Evolutionary conservation across 2,888 invertebrate genomes (phyloP).

Genomic region (Watsonalla binaria): DNA sequence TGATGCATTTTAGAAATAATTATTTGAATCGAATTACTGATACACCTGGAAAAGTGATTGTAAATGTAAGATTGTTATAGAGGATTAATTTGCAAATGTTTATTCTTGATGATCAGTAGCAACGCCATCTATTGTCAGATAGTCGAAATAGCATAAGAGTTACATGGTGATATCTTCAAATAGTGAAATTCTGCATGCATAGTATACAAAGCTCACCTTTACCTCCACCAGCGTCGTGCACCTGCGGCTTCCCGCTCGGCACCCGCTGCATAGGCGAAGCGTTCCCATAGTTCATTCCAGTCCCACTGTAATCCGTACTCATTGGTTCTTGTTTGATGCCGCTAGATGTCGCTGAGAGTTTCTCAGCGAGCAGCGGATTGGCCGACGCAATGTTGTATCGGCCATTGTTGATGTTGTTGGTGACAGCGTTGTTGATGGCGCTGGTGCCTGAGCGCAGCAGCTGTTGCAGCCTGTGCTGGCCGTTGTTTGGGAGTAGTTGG

Average conservation of each 20-base stretch:
- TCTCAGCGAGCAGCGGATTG: constrained; percentile 92
- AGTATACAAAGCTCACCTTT: constrained; percentile 64
- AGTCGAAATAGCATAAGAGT: constrained; percentile 7
- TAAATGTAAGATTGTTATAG: too few relatives aligned
- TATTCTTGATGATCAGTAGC: constrained; percentile 3
- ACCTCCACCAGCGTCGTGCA: constrained; percentile 75
- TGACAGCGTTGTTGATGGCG: constrained; percentile 67
- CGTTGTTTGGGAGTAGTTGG: constrained; percentile 62
- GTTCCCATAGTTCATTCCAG: constrained; percentile 73
- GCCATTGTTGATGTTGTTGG: constrained; percentile 75
- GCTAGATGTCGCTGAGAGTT: constrained; percentile 86
- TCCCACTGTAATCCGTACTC: constrained; percentile 70
- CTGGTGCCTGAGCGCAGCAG: constrained; percentile 66
- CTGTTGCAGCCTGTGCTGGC: constrained; percentile 69
- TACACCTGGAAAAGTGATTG: too few relatives aligned
- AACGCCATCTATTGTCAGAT: constrained; percentile 42
- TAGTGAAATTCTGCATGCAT: too few relatives aligned
- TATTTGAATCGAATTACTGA: too few relatives aligned
- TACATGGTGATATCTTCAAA: not conserved
- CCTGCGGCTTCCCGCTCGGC: constrained; percentile 74
- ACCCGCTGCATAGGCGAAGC: constrained; percentile 75
- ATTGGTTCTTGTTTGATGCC: constrained; percentile 77
- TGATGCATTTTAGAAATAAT: too few relatives aligned
- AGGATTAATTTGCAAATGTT: not conserved
- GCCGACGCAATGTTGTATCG: constrained; percentile 90